Base-by-base conservation (phyloP, 2,888 invertebrate species). In the Ceriagrion tenellum region DNA sequence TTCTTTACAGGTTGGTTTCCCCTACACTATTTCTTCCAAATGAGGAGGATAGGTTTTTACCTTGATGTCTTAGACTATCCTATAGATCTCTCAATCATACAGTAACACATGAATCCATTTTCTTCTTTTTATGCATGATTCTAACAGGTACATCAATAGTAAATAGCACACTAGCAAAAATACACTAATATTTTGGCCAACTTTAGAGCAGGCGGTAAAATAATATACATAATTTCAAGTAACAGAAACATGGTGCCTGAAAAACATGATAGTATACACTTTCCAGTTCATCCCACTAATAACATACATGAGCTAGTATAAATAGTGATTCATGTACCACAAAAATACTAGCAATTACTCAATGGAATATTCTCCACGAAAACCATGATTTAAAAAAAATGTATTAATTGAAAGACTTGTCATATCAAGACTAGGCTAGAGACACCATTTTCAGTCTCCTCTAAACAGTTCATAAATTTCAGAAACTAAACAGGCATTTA, bases 381-480 rank as follows among this genome's bases (percentile, higher is more conserved):
- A 69, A 26, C 69, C 20, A 59, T 59, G 16, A 16, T 20, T 12
- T 59, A 1, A 20, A 81, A 16, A 12, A 81, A 30, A 35, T 35
- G 35, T 35, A 81, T 35, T 30, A 13, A 30, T 81, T 81, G 81
- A 81, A 81, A 81, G 81, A 30, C 81, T 16, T 69, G 12, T 81
- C 18, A 26, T 69, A 69, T 81, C 81, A 81, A 69, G 69, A 30
- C 30, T 81, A 35, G 69, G n/a, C 69, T 69, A 69, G 30, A 16
- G 81, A 35, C 81, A 81, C 81, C 81, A 81, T 35, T 81, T 81
- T 81, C 81, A 81, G 35, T 35, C n/a, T 30, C 35, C 69, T n/a
- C 4, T 69, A 10, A 26, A 69, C 16, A 3, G 35, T 35, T 81
- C 30, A 81, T n/a, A 16, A 13, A 35, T 35, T 16, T 81, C 0